Base-by-base conservation (phyloP, 2,888 invertebrate species). In the Andricus curvator region DNA sequence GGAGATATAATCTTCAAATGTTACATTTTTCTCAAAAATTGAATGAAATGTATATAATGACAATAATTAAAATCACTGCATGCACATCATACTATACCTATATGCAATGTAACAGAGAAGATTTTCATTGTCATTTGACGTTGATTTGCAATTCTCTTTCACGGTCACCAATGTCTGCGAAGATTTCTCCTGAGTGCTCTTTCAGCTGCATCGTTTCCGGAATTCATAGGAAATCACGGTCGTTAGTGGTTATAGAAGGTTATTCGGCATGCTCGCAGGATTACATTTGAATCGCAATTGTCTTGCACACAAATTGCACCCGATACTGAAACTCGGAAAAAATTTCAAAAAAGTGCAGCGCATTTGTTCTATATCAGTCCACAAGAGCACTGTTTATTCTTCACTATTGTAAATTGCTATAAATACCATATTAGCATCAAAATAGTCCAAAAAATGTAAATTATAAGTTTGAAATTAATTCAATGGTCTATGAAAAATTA, bases 131-230 rank as follows among this genome's bases (percentile, higher is more conserved):
- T 56, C 74, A 5, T 56, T 74, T 56, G n/a, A 56, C 33, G 56
- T 56, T 51, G 51, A 70, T 74, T 74, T 74, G 74, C 74, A 74
- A 51, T 70, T 70, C 56, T 33, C 33, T 56, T 56, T 56, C 74
- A 56, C 33, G 51, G 48, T 74, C 51, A 29, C 11, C 51, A 70
- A 70, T 29, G 33, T n/a, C 51, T 70, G 20, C 29, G 37, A 56
- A 56, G 56, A 33, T 56, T 74, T 74, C 44, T 41, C 41, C 17
- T 48, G 4, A 74, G n/a, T 33, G 6, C n/a, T 74, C 51, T 74
- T 11, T 37, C 5, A 74, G 33, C 56, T 51, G 56, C 33, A 56
- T 33, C 33, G 51, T 74, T 56, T 74, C 74, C 29, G 17, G 2
- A 74, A 56, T 56, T 13, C 51, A 15, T 48, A 68, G 25, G n/a